Percentiles rank a stretch among this genome's conserved stretches.
These are phyloP conservation scores for Meleagris gallopavo DNA, from an alignment of 2,113 vertebrate species.

Conservation along the genomic window DNA sequence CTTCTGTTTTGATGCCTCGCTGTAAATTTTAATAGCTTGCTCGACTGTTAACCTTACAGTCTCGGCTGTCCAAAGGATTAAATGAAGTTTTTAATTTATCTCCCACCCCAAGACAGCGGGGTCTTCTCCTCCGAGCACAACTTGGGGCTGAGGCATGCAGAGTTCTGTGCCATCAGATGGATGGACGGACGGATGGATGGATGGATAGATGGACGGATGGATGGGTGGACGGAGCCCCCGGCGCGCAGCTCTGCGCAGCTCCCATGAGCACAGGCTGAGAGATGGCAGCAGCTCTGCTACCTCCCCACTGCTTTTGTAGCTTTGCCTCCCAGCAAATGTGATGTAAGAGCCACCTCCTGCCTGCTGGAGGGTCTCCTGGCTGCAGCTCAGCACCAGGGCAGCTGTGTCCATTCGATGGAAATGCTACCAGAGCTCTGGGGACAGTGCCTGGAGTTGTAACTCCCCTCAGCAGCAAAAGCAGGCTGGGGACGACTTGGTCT, in stretches of 20 bases:
- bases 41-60: conserved; percentile 67
- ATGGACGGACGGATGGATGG: no score
- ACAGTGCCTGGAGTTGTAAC: fast-evolving
- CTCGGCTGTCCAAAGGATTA: conserved; percentile 49
- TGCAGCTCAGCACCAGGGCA: not conserved
- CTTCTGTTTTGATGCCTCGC: conserved; percentile 59
- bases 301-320: not conserved
- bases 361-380: not conserved
- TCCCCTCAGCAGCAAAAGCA: not conserved
- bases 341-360: not conserved
- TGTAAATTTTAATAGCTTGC: conserved; percentile 56
- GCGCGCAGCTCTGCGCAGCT: not conserved
- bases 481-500: not conserved
- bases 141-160: not conserved
- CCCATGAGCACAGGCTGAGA: not conserved
- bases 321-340: not conserved
- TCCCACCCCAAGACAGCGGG: not conserved
- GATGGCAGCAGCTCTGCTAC: not conserved
- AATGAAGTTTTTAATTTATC: conserved; percentile 51
- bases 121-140: no score
- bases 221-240: no score
- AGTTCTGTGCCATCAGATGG: not conserved
- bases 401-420: not conserved
- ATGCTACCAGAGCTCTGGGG: not conserved
- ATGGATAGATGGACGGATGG: no score